A percentile compares a stretch with the other conserved stretches of the same genome.
Conservation (phyloP, 2,797 vertebrate genomes). For the Petrocephalus schoutedeni region DNA sequence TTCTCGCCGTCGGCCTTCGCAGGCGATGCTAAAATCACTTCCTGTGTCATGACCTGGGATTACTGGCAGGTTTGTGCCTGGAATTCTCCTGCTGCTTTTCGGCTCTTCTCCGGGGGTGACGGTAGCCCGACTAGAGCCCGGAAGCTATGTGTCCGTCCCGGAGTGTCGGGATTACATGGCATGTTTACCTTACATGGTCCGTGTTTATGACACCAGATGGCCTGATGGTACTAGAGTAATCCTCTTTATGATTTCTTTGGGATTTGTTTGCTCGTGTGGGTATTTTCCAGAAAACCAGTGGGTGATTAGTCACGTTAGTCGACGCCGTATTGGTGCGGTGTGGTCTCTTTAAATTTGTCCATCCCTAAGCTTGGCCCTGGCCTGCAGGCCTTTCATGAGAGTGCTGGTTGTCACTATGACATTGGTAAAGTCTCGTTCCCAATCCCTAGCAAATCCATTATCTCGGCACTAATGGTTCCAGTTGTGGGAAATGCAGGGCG, state of each 20-base stretch:
- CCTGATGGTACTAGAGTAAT: background rate
- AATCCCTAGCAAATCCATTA: background rate
- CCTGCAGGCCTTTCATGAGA: background rate
- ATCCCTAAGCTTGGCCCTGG: background rate
- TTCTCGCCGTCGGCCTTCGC: background rate
- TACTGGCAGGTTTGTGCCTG: background rate
- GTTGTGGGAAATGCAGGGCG: background rate
- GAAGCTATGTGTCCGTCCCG: background rate
- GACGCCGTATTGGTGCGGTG: background rate
- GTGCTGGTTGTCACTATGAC: background rate
- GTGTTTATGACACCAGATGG: constrained; percentile 4
- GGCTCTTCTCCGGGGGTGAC: background rate
- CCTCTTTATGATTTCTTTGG: constrained; percentile 11
- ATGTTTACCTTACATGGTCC: constrained; percentile 4
- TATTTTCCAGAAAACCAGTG: background rate
- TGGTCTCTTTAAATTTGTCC: background rate
- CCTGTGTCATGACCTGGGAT: background rate
- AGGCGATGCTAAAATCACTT: background rate
- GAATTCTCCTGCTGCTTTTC: background rate
- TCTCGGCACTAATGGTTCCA: background rate
- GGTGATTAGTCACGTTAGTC: constrained; percentile 1
- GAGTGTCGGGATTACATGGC: background rate
- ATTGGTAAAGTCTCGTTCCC: background rate
- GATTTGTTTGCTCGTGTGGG: constrained; percentile 6
- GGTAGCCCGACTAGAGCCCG: background rate